A percentile compares a stretch with the other conserved stretches of the same genome.
Conservation (phyloP, 2,888 invertebrate genomes). For the Embidobia sp. region DNA sequence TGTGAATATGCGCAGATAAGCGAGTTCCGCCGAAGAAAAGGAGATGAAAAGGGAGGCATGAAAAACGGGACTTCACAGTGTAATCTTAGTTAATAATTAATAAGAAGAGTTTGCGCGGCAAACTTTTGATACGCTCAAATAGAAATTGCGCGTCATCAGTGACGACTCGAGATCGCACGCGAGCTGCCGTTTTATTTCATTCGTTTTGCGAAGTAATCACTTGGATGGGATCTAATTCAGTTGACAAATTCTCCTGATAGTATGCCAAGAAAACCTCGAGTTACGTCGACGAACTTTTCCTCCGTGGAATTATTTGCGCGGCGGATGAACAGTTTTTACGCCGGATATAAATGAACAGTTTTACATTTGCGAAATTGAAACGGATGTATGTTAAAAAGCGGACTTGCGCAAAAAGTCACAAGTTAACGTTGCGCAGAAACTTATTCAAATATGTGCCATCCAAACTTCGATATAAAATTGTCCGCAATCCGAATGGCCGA, state of each 20-base stretch:
- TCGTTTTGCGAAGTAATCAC: conserved; percentile 41
- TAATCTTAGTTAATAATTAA: conserved; percentile 51
- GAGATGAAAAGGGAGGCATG: conserved; percentile 4
- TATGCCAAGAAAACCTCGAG: conserved; percentile 42
- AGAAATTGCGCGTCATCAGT: conserved; percentile 27
- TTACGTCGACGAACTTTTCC: conserved; percentile 22
- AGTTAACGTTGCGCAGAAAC: too few relatives aligned
- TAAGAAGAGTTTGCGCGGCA: conserved; percentile 8
- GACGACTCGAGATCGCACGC: conserved; percentile 14
- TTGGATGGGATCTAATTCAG: conserved; percentile 28
- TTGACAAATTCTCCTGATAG: conserved; percentile 52
- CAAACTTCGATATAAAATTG: too few relatives aligned
- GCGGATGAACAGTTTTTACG: conserved; percentile 29
- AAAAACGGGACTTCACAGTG: conserved; percentile 23
- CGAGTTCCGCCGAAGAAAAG: conserved; percentile 7
- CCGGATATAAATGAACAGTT: conserved; percentile 20
- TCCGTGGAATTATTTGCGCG: conserved; percentile 23
- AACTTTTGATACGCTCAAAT: conserved; percentile 19
- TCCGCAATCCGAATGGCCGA: too few relatives aligned
- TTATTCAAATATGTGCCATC: too few relatives aligned
- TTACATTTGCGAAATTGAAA: conserved; percentile 45
- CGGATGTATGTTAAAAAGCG: conserved; percentile 32
- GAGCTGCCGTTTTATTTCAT: conserved; percentile 11
- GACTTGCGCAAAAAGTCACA: neutral
- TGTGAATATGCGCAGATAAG: conserved; percentile 44